Evolutionary conservation across 2,888 invertebrate genomes (phyloP).

Genomic region (Clostera curtula): DNA sequence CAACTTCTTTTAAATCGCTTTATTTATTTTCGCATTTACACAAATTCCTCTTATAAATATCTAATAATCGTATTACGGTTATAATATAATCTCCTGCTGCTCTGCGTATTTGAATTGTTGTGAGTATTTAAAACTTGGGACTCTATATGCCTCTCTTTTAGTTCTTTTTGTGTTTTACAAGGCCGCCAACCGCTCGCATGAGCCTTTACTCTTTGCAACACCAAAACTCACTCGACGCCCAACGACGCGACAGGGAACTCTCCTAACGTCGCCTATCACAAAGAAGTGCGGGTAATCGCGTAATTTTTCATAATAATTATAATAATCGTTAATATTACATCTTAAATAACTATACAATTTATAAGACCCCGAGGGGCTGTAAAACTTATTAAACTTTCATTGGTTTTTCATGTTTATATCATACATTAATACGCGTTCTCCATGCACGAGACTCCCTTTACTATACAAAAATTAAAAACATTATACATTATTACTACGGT

Average conservation of each 20-base stretch:
- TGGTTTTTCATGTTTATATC: conserved; percentile 44
- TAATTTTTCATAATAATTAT: conserved; percentile 29
- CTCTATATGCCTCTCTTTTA: too few species aligned
- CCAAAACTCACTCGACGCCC: conserved; percentile 3
- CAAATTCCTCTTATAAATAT: too few species aligned
- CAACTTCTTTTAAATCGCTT: too few species aligned
- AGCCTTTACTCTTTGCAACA: neutral
- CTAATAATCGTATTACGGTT: too few species aligned
- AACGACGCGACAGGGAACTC: conserved; percentile 8
- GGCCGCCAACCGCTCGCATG: too few species aligned
- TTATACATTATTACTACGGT: conserved; percentile 66
- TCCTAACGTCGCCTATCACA: conserved; percentile 18
- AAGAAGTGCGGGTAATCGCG: conserved; percentile 21
- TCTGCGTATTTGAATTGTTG: too few species aligned
- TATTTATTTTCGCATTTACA: too few species aligned
- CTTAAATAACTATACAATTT: conserved; percentile 66
- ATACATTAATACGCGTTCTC: conserved; percentile 53
- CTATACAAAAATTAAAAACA: conserved; percentile 75
- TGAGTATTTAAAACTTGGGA: too few species aligned
- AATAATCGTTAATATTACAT: conserved; percentile 49
- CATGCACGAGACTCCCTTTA: conserved; percentile 50
- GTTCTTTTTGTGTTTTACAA: too few species aligned
- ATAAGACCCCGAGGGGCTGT: conserved; percentile 44
- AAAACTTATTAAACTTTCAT: conserved; percentile 49
- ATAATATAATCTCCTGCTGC: too few species aligned